phyloP scores from a whole-genome alignment of 1,140 invertebrate species.

The Pseudomyrmex concolor region DNA sequence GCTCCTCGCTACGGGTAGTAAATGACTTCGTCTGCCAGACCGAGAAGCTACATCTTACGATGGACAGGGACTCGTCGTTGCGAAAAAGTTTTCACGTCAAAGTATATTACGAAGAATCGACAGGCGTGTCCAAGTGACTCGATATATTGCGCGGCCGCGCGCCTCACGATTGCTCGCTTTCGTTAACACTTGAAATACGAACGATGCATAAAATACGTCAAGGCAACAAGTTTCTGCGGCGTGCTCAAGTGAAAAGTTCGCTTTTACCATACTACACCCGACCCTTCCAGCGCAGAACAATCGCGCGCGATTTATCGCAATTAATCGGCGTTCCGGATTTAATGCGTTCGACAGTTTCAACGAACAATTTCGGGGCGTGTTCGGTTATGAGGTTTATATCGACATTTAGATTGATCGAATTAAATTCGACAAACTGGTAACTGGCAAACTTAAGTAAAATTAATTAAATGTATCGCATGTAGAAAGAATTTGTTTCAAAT shows the following conservation, averaged over 20 bases:
- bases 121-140: slow-evolving; percentile 6
- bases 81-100: slow-evolving; percentile 52
- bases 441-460: background rate
- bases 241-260: background rate
- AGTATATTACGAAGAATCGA: slow-evolving; percentile 53
- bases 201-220: slow-evolving; percentile 4
- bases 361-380: slow-evolving; percentile 15
- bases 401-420: slow-evolving; percentile 8
- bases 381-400: slow-evolving; percentile 22
- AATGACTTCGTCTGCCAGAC: slow-evolving; percentile 68
- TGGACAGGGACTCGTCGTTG: slow-evolving; percentile 50
- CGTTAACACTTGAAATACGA: slow-evolving; percentile 24
- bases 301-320: slow-evolving; percentile 25
- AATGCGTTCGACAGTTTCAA: slow-evolving; percentile 24
- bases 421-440: background rate
- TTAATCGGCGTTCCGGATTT: background rate
- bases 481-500: background rate
- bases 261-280: background rate
- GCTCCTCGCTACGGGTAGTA: slow-evolving; percentile 63
- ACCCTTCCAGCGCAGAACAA: slow-evolving; percentile 22
- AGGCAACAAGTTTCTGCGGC: slow-evolving; percentile 19
- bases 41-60: slow-evolving; percentile 43
- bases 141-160: background rate
- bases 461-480: background rate
- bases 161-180: background rate